Conservation (phyloP, 2,888 invertebrate species). For the Pyrocoelia pectoralis region DNA sequence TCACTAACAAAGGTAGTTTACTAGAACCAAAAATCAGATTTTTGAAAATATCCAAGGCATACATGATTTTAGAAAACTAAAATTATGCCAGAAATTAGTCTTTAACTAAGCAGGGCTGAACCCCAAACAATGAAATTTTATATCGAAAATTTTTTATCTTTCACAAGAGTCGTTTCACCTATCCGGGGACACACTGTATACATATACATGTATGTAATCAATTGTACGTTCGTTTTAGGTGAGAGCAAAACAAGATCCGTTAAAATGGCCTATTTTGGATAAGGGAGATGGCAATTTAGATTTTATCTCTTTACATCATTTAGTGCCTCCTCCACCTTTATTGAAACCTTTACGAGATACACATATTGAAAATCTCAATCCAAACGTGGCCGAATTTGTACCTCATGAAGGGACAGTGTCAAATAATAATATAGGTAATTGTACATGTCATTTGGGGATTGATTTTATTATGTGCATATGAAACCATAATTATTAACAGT, state of each 20-base stretch:
- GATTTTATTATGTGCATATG: no score
- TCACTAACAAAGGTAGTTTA: no score
- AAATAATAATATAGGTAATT: constrained; percentile 9
- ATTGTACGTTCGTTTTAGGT: constrained; percentile 65
- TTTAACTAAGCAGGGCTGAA: no score
- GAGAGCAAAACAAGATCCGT: constrained; percentile 82
- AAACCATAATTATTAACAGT: neutral
- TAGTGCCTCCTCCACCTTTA: constrained; percentile 77
- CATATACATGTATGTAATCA: no score
- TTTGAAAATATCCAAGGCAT: no score
- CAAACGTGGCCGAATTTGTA: constrained; percentile 87
- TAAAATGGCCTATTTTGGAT: constrained; percentile 87
- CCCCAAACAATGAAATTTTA: no score
- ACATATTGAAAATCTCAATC: constrained; percentile 73
- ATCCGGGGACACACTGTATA: no score
- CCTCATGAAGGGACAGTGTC: constrained; percentile 58
- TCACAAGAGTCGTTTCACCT: no score
- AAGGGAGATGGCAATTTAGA: constrained; percentile 53
- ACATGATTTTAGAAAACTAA: no score
- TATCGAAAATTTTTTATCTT: no score
- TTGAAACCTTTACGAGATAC: constrained; percentile 66
- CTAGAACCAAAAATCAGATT: no score
- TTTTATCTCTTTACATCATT: constrained; percentile 60
- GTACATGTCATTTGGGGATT: neutral
- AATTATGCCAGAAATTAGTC: no score